Evolutionary conservation across 1,140 invertebrate species (phyloP).

Genomic region (Fopius arisanus): DNA sequence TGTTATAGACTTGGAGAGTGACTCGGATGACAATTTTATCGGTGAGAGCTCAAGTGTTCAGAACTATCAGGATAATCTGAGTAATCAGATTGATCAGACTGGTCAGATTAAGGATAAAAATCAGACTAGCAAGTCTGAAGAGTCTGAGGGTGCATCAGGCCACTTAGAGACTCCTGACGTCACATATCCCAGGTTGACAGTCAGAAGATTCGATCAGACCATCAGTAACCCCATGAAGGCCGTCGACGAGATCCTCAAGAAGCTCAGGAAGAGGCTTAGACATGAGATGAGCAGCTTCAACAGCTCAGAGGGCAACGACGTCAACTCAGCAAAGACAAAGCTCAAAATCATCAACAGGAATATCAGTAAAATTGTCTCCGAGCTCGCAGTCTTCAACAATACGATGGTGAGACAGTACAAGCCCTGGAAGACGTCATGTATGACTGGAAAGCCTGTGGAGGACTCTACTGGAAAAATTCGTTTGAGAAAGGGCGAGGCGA

Average conservation of each 20-base stretch:
- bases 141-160: background rate
- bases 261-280: background rate
- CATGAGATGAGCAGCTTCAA: background rate
- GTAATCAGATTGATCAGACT: too few species aligned
- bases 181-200: background rate
- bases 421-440: conserved; percentile 11
- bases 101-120: too few species aligned
- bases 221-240: conserved; percentile 13
- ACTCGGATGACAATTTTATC: conserved; percentile 34
- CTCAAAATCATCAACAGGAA: conserved; percentile 26
- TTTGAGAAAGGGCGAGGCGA: conserved; percentile 15
- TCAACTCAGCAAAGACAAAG: background rate
- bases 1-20: conserved; percentile 59
- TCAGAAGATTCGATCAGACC: conserved; percentile 1
- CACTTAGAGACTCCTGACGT: background rate
- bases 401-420: conserved; percentile 12
- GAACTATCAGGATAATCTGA: background rate
- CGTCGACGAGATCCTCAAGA: conserved; percentile 15
- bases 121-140: background rate
- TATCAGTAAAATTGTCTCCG: conserved; percentile 13
- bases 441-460: background rate
- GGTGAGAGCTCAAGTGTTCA: background rate
- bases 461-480: background rate
- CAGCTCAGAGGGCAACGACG: background rate
- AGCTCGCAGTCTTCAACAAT: conserved; percentile 22